Evolutionary conservation across 2,113 vertebrate genomes (phyloP).

Genomic region (Caloenas nicobarica): DNA sequence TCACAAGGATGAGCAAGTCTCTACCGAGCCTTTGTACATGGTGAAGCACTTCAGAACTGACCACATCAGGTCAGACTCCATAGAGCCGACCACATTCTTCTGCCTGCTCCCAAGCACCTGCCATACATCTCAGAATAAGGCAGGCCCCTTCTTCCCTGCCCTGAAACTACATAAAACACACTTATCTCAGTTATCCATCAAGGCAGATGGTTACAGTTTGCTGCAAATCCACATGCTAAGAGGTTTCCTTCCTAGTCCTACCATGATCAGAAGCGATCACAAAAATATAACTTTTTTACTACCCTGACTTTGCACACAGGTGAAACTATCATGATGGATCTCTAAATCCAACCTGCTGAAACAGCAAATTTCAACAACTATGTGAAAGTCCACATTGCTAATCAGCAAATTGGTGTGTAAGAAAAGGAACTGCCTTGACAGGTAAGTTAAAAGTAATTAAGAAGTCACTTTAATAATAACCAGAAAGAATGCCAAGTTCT

Average conservation of each 20-base stretch:
- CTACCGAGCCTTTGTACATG: neutral
- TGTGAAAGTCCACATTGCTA: neutral
- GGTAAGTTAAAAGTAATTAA: neutral
- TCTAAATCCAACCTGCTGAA: neutral
- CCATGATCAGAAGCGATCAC: neutral
- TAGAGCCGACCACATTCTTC: neutral
- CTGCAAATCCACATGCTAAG: neutral
- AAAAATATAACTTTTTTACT: neutral
- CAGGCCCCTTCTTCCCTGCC: neutral
- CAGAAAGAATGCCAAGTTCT: neutral
- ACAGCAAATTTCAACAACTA: neutral
- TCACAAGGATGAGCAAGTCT: neutral
- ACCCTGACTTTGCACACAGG: neutral
- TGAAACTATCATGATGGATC: neutral
- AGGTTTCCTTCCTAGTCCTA: neutral
- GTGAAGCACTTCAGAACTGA: neutral
- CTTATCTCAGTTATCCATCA: neutral
- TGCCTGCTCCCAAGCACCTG: neutral
- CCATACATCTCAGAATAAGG: neutral
- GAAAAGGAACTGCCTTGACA: neutral
- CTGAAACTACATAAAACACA: neutral
- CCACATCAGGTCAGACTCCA: neutral
- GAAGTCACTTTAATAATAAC: neutral
- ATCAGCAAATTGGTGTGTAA: neutral
- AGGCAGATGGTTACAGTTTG: neutral